These are phyloP conservation scores for Babyrousa celebensis DNA, from an alignment of 2,797 vertebrate species.

Conservation along the genomic window DNA sequence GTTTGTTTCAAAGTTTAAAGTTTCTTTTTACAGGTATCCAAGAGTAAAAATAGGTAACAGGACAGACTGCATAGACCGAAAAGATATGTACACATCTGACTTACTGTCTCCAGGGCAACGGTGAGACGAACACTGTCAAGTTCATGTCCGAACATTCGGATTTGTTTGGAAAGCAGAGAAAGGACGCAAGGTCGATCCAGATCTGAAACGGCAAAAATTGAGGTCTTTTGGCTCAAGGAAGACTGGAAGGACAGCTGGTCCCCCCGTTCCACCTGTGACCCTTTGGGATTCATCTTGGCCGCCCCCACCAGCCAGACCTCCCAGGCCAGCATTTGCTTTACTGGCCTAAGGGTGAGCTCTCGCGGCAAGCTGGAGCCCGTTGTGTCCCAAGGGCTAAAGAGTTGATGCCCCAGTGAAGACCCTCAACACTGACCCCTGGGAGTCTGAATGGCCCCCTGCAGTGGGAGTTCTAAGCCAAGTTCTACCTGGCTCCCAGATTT, in stretches of 20 bases:
- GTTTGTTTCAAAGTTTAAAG: slow-evolving; percentile 14
- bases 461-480: neutral
- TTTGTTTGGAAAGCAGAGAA: slow-evolving; percentile 52
- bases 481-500: neutral
- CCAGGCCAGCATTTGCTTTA: neutral
- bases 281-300: neutral
- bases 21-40: neutral
- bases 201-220: neutral
- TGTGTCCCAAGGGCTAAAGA: neutral
- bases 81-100: neutral
- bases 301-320: neutral
- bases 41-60: neutral
- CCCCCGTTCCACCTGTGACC: neutral
- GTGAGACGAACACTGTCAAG: neutral
- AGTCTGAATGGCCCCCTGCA: neutral
- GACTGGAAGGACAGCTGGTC: neutral
- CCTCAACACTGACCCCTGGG: neutral
- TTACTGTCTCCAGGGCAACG: neutral
- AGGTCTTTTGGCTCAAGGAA: neutral
- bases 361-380: neutral
- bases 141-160: neutral
- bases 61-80: slow-evolving; percentile 9
- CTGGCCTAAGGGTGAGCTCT: neutral
- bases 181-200: neutral
- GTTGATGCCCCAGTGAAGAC: neutral